These are phyloP conservation scores for Agelas oroides DNA, from an alignment of 37 sponge, comb jelly and placozoan genomes.

Conservation along the genomic window DNA sequence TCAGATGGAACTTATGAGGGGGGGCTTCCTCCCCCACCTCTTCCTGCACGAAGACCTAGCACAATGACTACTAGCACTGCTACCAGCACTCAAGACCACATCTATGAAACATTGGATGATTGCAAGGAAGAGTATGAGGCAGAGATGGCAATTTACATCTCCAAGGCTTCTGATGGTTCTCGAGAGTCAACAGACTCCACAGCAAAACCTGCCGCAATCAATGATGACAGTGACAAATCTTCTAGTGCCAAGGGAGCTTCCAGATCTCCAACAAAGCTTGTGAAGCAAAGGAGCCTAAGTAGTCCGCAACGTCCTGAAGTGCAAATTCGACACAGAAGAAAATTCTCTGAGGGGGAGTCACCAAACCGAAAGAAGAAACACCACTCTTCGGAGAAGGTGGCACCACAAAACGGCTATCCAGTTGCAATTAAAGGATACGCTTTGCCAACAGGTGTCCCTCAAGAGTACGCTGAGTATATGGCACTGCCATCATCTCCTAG, in stretches of 20 bases:
- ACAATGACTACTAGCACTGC: background rate
- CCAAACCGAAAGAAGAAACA: background rate
- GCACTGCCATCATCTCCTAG: background rate
- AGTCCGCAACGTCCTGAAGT: background rate
- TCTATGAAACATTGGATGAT: constrained; percentile 60
- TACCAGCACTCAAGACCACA: constrained; percentile 19
- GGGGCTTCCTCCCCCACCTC: constrained; percentile 23
- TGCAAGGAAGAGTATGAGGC: constrained; percentile 32
- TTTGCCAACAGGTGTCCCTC: constrained; percentile 6
- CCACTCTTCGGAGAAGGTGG: constrained; percentile 19
- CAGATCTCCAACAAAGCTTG: background rate
- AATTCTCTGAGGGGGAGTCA: background rate
- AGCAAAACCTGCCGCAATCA: background rate
- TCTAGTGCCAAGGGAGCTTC: background rate
- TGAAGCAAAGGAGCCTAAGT: constrained; percentile 3
- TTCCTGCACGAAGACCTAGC: background rate
- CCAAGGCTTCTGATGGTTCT: constrained; percentile 24
- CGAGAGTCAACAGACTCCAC: background rate
- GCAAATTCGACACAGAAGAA: constrained; percentile 14
- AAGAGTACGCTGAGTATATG: constrained; percentile 23
- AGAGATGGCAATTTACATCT: constrained; percentile 19
- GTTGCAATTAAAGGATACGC: constrained; percentile 12
- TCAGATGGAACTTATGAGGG: constrained; percentile 49
- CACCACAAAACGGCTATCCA: constrained; percentile 9
- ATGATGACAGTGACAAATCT: constrained; percentile 13